Percentiles rank a stretch among this genome's conserved stretches.
Evolutionary conservation across 2,797 vertebrate genomes (phyloP).

Genomic region (Uromys caudimaculatus): DNA sequence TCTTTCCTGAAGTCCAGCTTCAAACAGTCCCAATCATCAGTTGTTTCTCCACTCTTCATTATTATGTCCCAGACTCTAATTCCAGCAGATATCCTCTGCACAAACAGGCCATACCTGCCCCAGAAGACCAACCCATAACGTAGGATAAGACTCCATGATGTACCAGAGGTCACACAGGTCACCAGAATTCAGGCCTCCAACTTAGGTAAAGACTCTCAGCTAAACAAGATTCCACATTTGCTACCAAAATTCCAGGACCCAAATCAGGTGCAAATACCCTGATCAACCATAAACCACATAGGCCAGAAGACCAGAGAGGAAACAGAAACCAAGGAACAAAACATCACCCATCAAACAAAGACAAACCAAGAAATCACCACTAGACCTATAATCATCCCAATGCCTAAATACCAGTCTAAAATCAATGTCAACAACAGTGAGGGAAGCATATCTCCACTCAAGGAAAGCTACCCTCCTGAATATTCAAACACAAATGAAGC

Average conservation of each 20-base stretch:
- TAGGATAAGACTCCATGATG: background rate
- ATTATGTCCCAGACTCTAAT: background rate
- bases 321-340: background rate
- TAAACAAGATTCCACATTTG: background rate
- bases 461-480: background rate
- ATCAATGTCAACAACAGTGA: background rate
- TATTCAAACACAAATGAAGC: background rate
- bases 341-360: background rate
- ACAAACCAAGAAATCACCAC: background rate
- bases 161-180: background rate
- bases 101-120: background rate
- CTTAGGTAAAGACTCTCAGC: background rate
- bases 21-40: background rate
- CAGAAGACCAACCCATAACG: background rate
- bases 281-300: background rate
- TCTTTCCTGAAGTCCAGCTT: background rate
- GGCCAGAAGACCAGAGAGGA: no score
- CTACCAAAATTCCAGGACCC: background rate
- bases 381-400: background rate
- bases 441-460: background rate
- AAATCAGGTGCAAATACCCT: background rate
- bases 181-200: background rate
- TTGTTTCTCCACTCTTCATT: background rate
- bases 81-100: background rate
- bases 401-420: background rate